Evolutionary conservation across 2,113 vertebrate species (phyloP), one percentile per base, ranked within the genome.

Genomic region (Oenanthe oenanthe): DNA sequence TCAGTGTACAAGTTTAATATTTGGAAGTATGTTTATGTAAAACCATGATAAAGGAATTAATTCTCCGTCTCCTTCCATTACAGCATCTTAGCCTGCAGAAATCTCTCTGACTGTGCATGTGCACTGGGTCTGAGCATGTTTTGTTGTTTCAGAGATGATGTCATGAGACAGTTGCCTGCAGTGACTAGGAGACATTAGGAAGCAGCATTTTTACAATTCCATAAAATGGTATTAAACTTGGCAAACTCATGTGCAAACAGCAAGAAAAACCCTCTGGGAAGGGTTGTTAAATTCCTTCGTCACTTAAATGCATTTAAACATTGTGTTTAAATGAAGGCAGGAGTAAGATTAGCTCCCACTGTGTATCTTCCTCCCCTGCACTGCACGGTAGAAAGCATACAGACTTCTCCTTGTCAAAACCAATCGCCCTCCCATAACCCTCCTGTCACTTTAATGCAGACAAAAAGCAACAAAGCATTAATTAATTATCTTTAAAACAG

Each of bases 401-500:
- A 90, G 93, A 85, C 75, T 91, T 95, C 86, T 97, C 58, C 76
- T 88, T 96, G 92, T 97, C 94, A 96, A 97, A 97, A 96, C 87
- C 88, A 91, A 63, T 96, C n/a, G 58, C 95, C 94, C 78, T 97
- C 80, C 93, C 80, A 56, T 96, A 95, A 86, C 81, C 95, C 77
- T 96, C 61, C 91, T 97, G 96, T 96, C 96, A 95, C 86, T 96
- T 95, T 88, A 96, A 88, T 91, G 78, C 85, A 93, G 85, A 86
- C 57, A 58, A 95, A 96, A 93, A 95, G 81, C 88, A 96, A 82
- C 94, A 97, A 95, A 96, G 88, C 86, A 91, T 96, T 97, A 96
- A 95, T 97, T 97, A 96, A 97, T 96, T 91, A 90, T 88, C 79
- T 96, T 87, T 88, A 65, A 82, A 94, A 89, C 85, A 78, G 38